A percentile compares a stretch with the other conserved stretches of the same genome.
Conservation (phyloP, 92 coral and sea anemone genomes). For the Phenganax subtilis region DNA sequence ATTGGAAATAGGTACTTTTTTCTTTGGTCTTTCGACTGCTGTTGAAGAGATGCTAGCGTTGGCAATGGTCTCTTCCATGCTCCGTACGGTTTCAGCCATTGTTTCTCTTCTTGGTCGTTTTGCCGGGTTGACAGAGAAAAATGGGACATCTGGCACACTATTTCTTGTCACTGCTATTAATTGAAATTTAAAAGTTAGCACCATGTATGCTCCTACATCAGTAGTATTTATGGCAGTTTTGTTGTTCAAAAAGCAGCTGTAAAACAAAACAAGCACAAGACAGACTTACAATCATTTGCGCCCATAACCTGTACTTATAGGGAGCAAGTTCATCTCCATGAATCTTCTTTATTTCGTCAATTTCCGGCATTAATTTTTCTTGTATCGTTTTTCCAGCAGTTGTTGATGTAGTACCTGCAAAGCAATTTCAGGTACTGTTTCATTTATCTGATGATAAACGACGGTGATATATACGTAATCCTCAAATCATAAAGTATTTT, state of each 20-base stretch:
- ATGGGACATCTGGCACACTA: conserved; percentile 19
- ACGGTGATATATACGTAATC: too few species aligned
- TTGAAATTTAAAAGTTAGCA: neutral
- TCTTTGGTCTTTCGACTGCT: too few species aligned
- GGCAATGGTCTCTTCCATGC: conserved; percentile 17
- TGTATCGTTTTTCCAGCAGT: neutral
- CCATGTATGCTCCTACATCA: neutral
- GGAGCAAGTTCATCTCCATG: neutral
- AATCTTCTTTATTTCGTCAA: neutral
- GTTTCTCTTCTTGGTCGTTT: conserved; percentile 39
- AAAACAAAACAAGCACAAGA: neutral
- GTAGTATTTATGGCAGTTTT: neutral
- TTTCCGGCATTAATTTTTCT: neutral
- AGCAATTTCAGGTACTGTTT: neutral
- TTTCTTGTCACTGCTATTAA: conserved; percentile 5
- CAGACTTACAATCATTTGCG: conserved; percentile 18
- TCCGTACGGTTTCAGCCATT: neutral
- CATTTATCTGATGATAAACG: neutral
- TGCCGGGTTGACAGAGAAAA: conserved; percentile 25
- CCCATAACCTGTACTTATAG: conserved; percentile 27
- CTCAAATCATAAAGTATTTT: neutral
- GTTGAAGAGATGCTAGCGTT: neutral
- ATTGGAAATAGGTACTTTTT: too few species aligned
- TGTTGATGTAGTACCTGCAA: neutral
- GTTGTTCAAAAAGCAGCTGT: neutral